A percentile compares a stretch with the other conserved stretches of the same genome.
Evolutionary conservation across 2,113 vertebrate genomes (phyloP).

Genomic region (Gallinago paraguaiae): DNA sequence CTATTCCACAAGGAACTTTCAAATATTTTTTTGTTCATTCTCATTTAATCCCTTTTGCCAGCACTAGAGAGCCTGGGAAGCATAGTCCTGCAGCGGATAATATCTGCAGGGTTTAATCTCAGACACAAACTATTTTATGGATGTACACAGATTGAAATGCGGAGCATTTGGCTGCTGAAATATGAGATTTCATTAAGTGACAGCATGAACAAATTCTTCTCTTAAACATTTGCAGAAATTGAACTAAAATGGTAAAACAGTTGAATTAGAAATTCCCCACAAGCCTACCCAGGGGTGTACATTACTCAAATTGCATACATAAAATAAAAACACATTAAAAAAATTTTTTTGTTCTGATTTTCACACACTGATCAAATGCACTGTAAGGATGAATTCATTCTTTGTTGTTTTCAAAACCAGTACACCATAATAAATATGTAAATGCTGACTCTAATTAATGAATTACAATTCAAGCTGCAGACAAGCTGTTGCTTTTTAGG

Average conservation of each 20-base stretch:
- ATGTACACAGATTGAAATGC: neutral
- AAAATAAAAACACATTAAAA: neutral
- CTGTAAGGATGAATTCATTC: neutral
- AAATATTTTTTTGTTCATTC: neutral
- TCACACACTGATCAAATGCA: neutral
- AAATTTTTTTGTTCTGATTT: neutral
- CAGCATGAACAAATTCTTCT: neutral
- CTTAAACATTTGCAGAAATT: neutral
- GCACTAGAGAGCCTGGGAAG: neutral
- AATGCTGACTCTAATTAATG: neutral
- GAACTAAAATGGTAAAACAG: neutral
- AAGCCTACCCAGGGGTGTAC: neutral
- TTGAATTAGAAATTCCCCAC: neutral
- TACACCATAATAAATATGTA: neutral
- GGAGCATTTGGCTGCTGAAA: neutral
- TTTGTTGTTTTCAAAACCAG: neutral
- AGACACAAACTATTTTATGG: neutral
- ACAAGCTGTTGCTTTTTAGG: constrained; percentile 12
- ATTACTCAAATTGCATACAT: neutral
- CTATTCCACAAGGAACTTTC: neutral
- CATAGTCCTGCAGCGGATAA: neutral
- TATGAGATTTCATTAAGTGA: neutral
- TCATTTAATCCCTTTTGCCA: neutral
- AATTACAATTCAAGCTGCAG: neutral
- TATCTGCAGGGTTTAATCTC: neutral